A percentile compares a stretch with the other conserved stretches of the same genome.
phyloP scores from a whole-genome alignment of 2,797 vertebrate genomes.

The Intellagama lesueurii region DNA sequence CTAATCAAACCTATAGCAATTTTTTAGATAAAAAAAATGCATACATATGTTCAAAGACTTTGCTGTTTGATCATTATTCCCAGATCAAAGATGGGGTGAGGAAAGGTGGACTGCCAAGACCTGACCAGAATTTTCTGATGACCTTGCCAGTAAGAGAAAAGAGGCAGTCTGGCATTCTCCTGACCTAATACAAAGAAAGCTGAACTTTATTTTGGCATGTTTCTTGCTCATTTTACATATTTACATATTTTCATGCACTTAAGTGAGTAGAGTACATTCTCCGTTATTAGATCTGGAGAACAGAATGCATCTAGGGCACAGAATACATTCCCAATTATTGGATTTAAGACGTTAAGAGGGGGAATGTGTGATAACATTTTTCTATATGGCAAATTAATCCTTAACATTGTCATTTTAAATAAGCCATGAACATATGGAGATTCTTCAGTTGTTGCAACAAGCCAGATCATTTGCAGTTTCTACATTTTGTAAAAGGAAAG shows the following conservation, averaged over 20 bases:
- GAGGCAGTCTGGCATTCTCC: slow-evolving; percentile 10
- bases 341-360: neutral
- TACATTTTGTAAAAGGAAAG: neutral
- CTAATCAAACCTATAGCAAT: slow-evolving; percentile 49
- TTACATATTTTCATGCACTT: slow-evolving; percentile 31
- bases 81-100: slow-evolving; percentile 37
- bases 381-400: neutral
- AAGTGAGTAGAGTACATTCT: neutral
- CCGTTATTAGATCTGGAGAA: neutral
- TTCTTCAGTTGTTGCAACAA: neutral
- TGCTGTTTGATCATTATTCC: slow-evolving; percentile 53
- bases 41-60: slow-evolving; percentile 62
- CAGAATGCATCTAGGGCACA: neutral
- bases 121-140: slow-evolving; percentile 34
- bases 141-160: slow-evolving; percentile 16
- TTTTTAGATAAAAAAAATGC: slow-evolving; percentile 56
- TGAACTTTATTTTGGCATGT: neutral
- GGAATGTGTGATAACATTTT: neutral
- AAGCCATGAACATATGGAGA: neutral
- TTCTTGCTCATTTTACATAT: slow-evolving; percentile 28
- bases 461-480: neutral
- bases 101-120: slow-evolving; percentile 35
- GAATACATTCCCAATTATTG: neutral
- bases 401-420: neutral
- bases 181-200: slow-evolving; percentile 43